Conservation (phyloP, 2,797 vertebrate species). For the Melanotaenia maccullochi region DNA sequence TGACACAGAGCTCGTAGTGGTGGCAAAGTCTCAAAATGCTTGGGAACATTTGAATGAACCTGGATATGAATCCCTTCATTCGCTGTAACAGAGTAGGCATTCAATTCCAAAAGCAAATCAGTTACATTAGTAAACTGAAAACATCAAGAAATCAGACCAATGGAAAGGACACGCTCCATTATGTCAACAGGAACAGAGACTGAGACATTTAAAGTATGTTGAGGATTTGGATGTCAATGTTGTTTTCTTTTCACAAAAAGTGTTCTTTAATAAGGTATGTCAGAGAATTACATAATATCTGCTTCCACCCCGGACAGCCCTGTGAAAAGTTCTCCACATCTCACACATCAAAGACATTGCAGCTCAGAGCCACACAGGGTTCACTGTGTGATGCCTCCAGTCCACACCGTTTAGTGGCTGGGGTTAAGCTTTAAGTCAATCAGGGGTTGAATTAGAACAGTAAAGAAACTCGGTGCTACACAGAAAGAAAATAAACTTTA, state of each 20-base stretch:
- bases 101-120: not conserved
- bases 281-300: constrained; percentile 34
- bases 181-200: constrained; percentile 9
- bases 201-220: constrained; percentile 47
- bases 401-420: constrained; percentile 27
- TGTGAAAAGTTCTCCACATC: constrained; percentile 49
- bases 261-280: constrained; percentile 60
- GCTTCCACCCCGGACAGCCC: constrained; percentile 38
- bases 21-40: constrained; percentile 19
- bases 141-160: not conserved
- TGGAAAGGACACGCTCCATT: not conserved
- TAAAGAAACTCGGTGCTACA: constrained; percentile 9
- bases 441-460: constrained; percentile 43
- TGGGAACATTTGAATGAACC: constrained; percentile 10
- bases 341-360: constrained; percentile 72
- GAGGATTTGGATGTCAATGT: constrained; percentile 63
- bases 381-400: constrained; percentile 47
- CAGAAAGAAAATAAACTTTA: constrained; percentile 26
- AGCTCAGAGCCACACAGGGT: constrained; percentile 49
- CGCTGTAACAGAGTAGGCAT: not conserved
- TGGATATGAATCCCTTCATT: not conserved
- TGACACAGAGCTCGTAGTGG: not conserved
- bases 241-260: constrained; percentile 56
- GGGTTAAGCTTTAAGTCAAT: constrained; percentile 45
- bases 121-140: not conserved